Evolutionary conservation across 1,140 invertebrate genomes (phyloP).

Genomic region (Vanessa tameamea): DNA sequence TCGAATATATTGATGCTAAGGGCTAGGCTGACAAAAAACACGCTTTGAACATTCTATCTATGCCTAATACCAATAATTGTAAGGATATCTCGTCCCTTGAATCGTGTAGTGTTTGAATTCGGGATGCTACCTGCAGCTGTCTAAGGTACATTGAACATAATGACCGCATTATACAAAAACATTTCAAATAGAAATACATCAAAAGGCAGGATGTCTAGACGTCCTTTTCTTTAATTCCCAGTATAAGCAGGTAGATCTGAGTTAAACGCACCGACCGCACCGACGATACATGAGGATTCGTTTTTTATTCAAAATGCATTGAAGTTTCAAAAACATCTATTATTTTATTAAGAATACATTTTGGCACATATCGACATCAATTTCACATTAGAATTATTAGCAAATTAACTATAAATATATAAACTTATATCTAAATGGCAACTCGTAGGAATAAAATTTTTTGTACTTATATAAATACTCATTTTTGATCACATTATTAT

Average conservation of each 20-base stretch:
- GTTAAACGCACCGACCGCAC: constrained; percentile 34
- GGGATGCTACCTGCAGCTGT: constrained; percentile 64
- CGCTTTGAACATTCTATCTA: constrained; percentile 40
- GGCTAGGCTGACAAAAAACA: constrained; percentile 47
- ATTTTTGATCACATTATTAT: constrained; percentile 15
- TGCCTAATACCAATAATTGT: constrained; percentile 32
- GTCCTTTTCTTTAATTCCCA: constrained; percentile 62
- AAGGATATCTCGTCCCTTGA: constrained; percentile 52
- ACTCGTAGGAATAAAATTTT: constrained; percentile 38
- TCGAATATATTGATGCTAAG: constrained; percentile 31
- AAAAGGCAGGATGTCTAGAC: constrained; percentile 77
- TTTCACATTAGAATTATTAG: constrained; percentile 32
- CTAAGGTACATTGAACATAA: constrained; percentile 53
- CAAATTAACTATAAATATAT: constrained; percentile 34
- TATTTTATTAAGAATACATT: constrained; percentile 45
- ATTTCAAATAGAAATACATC: constrained; percentile 67
- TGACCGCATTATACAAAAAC: constrained; percentile 66
- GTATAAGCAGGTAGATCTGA: constrained; percentile 68
- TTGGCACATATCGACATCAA: constrained; percentile 46
- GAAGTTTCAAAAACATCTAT: constrained; percentile 37
- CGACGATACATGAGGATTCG: constrained; percentile 13
- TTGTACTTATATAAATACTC: constrained; percentile 41
- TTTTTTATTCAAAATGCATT: constrained; percentile 28
- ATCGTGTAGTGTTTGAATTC: constrained; percentile 63
- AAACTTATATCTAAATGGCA: constrained; percentile 40